Conservation (phyloP, 2,797 vertebrate genomes). For the Acanthopagrus latus region DNA sequence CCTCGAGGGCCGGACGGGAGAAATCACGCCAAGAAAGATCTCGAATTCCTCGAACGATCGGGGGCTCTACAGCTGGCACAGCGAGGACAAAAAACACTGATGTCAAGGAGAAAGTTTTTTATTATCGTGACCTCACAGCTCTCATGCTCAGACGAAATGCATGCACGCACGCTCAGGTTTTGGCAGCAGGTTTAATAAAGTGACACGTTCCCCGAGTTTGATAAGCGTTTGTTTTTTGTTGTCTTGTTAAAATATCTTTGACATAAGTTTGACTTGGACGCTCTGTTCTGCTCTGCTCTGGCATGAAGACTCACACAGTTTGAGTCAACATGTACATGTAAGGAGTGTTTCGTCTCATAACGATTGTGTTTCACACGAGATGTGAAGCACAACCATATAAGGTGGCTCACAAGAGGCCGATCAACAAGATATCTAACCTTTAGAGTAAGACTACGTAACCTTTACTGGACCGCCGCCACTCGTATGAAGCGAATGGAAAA, state of each 20-base stretch:
- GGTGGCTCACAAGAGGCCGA: slow-evolving; percentile 9
- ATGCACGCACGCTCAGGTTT: slow-evolving; percentile 4
- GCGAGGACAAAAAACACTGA: slow-evolving; percentile 10
- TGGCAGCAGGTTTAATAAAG: slow-evolving; percentile 38
- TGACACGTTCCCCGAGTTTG: slow-evolving; percentile 39
- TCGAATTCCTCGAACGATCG: slow-evolving; percentile 13
- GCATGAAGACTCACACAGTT: slow-evolving; percentile 31
- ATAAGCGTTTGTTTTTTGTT: slow-evolving; percentile 41
- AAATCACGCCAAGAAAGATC: slow-evolving; percentile 32
- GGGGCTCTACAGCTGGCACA: background rate
- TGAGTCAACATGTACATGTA: slow-evolving; percentile 38
- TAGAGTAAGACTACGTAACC: background rate
- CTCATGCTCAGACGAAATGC: slow-evolving; percentile 2
- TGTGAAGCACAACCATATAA: slow-evolving; percentile 59
- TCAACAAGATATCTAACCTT: slow-evolving; percentile 17
- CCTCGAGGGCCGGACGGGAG: slow-evolving; percentile 21
- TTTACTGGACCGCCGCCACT: background rate
- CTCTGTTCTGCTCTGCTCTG: slow-evolving; percentile 37
- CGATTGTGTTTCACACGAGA: slow-evolving; percentile 30
- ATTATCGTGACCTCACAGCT: slow-evolving; percentile 32
- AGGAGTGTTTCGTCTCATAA: slow-evolving; percentile 42
- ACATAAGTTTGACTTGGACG: slow-evolving; percentile 50
- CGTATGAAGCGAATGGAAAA: no score
- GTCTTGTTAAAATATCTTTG: slow-evolving; percentile 41
- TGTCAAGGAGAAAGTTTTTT: slow-evolving; percentile 1